Evolutionary conservation across 1,140 invertebrate species (phyloP).

Genomic region (Drosophila nebulosa): DNA sequence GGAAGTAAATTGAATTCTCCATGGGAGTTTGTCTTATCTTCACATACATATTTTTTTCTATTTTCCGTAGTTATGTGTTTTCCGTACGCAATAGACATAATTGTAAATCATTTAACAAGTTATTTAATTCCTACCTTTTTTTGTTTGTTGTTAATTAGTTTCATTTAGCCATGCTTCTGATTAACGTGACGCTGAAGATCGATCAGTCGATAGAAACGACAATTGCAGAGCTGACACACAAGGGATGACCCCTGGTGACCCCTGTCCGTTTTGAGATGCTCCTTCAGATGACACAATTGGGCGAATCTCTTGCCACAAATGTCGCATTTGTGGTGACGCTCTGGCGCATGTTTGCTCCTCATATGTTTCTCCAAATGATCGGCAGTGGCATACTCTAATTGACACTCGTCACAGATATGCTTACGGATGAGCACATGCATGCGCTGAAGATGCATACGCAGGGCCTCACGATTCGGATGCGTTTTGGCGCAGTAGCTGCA

Average conservation of each 20-base stretch:
- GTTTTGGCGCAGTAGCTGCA: conserved; percentile 52
- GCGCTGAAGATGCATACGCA: conserved; percentile 53
- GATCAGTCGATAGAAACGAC: conserved; percentile 49
- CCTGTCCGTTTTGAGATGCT: conserved; percentile 43
- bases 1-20: not conserved
- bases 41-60: too few species aligned
- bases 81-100: too few species aligned
- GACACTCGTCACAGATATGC: conserved; percentile 42
- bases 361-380: conserved; percentile 56
- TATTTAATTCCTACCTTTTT: not conserved
- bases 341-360: conserved; percentile 32
- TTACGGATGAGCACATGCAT: conserved; percentile 50
- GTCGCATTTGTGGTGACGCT: conserved; percentile 28
- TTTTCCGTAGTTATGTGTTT: too few species aligned
- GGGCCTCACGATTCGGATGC: conserved; percentile 45
- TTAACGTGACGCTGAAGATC: conserved; percentile 47
- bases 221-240: conserved; percentile 36
- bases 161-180: conserved; percentile 24
- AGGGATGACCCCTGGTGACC: conserved; percentile 10
- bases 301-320: conserved; percentile 50
- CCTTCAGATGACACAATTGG: conserved; percentile 40
- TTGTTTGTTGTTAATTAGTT: not conserved
- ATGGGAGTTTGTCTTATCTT: too few species aligned
- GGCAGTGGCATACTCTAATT: conserved; percentile 54
- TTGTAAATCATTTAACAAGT: too few species aligned